Conservation (phyloP, 2,113 vertebrate species). For the Thalassarche chlororhynchos region DNA sequence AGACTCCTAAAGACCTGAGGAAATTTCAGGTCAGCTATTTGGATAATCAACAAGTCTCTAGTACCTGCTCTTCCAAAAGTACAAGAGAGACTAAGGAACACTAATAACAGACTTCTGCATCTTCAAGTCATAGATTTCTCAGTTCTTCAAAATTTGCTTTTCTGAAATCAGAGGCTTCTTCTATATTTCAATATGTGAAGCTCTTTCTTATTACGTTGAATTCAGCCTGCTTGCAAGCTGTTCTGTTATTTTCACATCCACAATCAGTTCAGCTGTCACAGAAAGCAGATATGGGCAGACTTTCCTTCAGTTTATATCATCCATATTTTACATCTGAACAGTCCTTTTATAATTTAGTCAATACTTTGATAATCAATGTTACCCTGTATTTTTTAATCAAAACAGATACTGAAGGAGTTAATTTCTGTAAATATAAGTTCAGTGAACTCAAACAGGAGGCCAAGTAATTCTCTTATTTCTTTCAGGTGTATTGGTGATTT, state of each 20-base stretch:
- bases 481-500: background rate
- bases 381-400: background rate
- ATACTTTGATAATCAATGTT: background rate
- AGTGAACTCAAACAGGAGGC: background rate
- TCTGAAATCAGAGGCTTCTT: background rate
- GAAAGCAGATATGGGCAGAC: background rate
- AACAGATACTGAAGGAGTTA: background rate
- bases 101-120: background rate
- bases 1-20: background rate
- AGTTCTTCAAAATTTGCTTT: background rate
- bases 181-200: background rate
- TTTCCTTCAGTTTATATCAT: background rate
- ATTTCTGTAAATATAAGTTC: background rate
- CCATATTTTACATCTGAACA: background rate
- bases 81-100: background rate
- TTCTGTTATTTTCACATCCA: background rate
- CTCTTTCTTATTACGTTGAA: background rate
- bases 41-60: background rate
- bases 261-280: background rate
- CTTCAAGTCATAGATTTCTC: background rate
- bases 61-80: background rate
- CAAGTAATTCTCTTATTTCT: background rate
- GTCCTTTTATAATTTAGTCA: background rate
- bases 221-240: background rate
- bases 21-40: background rate